phyloP scores from a whole-genome alignment of 2,888 invertebrate species.

The Drosophila falleni region DNA sequence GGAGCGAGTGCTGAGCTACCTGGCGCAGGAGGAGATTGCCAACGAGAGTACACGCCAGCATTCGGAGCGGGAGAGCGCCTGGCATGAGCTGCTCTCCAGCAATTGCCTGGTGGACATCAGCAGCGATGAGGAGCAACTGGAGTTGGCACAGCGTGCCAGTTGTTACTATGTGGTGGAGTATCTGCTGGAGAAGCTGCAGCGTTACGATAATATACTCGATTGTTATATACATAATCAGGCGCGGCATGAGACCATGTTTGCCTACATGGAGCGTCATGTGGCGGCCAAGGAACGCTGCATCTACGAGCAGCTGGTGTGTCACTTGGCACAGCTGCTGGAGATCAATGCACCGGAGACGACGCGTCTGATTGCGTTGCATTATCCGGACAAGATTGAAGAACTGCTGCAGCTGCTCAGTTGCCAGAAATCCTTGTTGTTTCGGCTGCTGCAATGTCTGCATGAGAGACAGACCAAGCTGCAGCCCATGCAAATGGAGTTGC shows the following conservation, averaged over 20 bases:
- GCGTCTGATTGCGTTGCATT: slow-evolving; percentile 88
- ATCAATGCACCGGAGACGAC: slow-evolving; percentile 89
- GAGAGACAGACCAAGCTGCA: slow-evolving; percentile 84
- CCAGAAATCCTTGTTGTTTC: slow-evolving; percentile 84
- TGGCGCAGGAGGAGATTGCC: slow-evolving; percentile 85
- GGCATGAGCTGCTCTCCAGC: slow-evolving; percentile 89
- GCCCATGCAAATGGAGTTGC: slow-evolving; percentile 87
- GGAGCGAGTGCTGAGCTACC: slow-evolving; percentile 88
- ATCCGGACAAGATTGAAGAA: slow-evolving; percentile 85
- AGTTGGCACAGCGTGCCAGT: slow-evolving; percentile 88
- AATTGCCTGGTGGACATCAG: slow-evolving; percentile 88
- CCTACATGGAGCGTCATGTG: slow-evolving; percentile 86
- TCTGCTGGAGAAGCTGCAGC: slow-evolving; percentile 88
- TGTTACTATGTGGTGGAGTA: slow-evolving; percentile 91
- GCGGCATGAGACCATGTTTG: slow-evolving; percentile 88
- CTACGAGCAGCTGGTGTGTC: slow-evolving; percentile 85
- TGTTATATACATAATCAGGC: slow-evolving; percentile 89
- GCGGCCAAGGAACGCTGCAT: slow-evolving; percentile 85
- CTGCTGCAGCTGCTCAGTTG: slow-evolving; percentile 82
- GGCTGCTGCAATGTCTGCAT: slow-evolving; percentile 88
- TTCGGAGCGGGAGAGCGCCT: slow-evolving; percentile 90
- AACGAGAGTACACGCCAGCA: slow-evolving; percentile 86
- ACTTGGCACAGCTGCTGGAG: slow-evolving; percentile 87
- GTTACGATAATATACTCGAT: slow-evolving; percentile 88
- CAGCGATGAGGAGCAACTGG: slow-evolving; percentile 87